Evolutionary conservation across 1,140 invertebrate genomes (phyloP).

Genomic region (Ylistrum balloti): DNA sequence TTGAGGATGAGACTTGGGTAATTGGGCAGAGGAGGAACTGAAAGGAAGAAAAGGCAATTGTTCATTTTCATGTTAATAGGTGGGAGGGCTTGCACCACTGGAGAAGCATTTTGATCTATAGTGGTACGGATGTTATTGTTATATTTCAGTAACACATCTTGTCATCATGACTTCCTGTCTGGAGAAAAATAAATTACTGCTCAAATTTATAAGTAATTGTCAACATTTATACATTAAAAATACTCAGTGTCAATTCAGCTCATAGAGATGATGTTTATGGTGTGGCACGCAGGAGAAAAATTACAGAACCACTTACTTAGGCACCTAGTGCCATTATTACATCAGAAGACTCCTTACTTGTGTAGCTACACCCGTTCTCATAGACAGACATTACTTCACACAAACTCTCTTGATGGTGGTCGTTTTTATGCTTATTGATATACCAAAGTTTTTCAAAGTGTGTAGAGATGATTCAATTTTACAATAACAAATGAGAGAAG

Average conservation of each 20-base stretch:
- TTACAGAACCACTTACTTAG: not conserved
- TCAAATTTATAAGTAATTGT: not conserved
- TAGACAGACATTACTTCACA: not conserved
- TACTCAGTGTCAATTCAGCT: not conserved
- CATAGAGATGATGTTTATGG: not conserved
- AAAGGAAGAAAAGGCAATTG: conserved; percentile 13
- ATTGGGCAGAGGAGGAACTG: not conserved
- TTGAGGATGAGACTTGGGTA: not conserved
- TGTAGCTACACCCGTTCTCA: not conserved
- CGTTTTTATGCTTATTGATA: not conserved
- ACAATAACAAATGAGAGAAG: not conserved
- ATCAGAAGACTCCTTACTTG: not conserved
- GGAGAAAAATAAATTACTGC: not conserved
- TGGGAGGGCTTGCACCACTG: not conserved
- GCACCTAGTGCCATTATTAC: not conserved
- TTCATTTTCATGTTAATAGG: not conserved
- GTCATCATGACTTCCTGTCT: conserved; percentile 8
- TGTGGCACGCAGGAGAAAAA: not conserved
- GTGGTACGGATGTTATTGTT: not conserved
- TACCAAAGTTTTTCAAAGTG: not conserved
- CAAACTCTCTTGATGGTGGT: not conserved
- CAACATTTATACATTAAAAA: not conserved
- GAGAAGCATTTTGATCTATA: not conserved
- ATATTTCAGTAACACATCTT: not conserved
- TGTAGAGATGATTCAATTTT: conserved; percentile 9